Evolutionary conservation across 2,888 invertebrate species (phyloP).

Genomic region (Tribolium freemani): DNA sequence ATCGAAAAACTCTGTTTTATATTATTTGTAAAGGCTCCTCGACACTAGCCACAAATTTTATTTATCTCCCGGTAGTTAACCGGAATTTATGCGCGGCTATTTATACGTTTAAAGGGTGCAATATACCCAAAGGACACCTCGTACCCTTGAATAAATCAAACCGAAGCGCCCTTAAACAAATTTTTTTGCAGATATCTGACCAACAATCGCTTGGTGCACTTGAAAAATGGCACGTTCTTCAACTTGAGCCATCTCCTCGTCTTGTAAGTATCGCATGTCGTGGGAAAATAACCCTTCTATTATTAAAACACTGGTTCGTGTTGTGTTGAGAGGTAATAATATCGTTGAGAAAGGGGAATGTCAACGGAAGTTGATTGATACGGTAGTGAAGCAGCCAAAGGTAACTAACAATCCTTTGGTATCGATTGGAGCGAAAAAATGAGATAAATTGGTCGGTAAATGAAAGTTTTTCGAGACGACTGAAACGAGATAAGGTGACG

Average conservation of each 20-base stretch:
- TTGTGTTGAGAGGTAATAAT: background rate
- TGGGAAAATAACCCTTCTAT: background rate
- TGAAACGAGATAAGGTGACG: too few species aligned
- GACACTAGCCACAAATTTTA: constrained; percentile 25
- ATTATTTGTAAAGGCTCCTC: background rate
- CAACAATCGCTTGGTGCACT: constrained; percentile 67
- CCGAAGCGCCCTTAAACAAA: constrained; percentile 43
- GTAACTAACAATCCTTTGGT: background rate
- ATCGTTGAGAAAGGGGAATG: too few species aligned
- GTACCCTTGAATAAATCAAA: constrained; percentile 29
- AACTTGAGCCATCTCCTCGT: constrained; percentile 67
- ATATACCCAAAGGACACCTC: constrained; percentile 5
- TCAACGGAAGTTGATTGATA: background rate
- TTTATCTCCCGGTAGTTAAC: constrained; percentile 25
- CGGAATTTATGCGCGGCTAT: constrained; percentile 23
- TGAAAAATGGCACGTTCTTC: constrained; percentile 68
- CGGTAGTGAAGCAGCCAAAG: background rate
- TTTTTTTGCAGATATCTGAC: constrained; percentile 69
- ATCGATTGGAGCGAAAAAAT: background rate
- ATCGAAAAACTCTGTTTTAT: background rate
- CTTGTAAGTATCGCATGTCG: constrained; percentile 64
- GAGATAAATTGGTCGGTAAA: background rate
- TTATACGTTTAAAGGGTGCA: constrained; percentile 13
- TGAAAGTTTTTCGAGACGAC: background rate
- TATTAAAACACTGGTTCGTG: background rate